Percentiles rank a stretch among this genome's conserved stretches.
phyloP scores from a whole-genome alignment of 2,797 vertebrate species.

The Lagorchestes hirsutus region DNA sequence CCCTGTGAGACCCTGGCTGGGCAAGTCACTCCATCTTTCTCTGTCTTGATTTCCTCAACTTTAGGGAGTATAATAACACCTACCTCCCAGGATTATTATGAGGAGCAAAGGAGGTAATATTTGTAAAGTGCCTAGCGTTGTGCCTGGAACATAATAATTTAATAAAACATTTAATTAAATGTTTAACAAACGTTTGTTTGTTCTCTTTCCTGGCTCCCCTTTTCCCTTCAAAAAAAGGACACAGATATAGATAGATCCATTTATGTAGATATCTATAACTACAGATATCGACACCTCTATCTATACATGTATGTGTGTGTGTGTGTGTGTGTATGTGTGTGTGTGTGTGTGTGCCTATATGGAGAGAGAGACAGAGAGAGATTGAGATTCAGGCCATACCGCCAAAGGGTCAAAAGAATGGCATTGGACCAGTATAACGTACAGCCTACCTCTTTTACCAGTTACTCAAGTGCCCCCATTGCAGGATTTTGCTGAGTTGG shows the following conservation, averaged over 20 bases:
- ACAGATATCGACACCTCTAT: not conserved
- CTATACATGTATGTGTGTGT: not conserved
- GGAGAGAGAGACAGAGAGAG: not conserved
- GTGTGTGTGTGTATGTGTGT: too few relatives aligned
- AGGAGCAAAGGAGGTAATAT: not conserved
- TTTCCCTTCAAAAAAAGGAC: not conserved
- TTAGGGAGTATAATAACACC: not conserved
- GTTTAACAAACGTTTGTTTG: not conserved
- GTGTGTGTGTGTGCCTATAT: too few relatives aligned
- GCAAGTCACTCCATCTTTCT: not conserved
- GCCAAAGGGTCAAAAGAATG: conserved; percentile 29
- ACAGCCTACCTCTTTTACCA: conserved; percentile 44
- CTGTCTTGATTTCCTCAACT: not conserved
- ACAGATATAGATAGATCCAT: not conserved
- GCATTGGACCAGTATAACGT: conserved; percentile 43
- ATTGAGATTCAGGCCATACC: not conserved
- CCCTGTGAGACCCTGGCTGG: not conserved
- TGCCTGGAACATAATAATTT: not conserved
- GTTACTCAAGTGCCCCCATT: conserved; percentile 42
- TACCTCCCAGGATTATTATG: not conserved
- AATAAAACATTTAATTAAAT: too few relatives aligned
- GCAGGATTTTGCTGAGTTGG: conserved; percentile 69
- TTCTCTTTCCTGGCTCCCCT: not conserved
- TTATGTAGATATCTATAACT: not conserved
- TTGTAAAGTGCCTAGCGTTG: not conserved